Evolutionary conservation across 2,888 invertebrate genomes (phyloP).

Genomic region (Patella depressa): DNA sequence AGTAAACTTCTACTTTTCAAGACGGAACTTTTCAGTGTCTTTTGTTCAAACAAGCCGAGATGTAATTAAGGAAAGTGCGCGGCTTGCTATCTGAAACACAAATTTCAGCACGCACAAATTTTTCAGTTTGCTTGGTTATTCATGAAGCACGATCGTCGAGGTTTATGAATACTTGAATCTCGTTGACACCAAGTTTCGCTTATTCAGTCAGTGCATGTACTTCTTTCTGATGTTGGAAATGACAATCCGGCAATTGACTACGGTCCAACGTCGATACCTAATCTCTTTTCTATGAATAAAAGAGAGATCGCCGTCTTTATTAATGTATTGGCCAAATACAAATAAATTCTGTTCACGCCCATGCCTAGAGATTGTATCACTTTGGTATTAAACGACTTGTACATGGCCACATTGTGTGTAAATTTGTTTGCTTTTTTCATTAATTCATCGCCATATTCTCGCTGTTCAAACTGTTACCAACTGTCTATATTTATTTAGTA

Average conservation of each 20-base stretch:
- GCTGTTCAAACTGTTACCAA: conserved; percentile 18
- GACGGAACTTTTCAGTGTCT: conserved; percentile 23
- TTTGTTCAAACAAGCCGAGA: conserved; percentile 24
- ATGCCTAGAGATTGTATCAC: conserved; percentile 31
- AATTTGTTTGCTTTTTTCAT: conserved; percentile 28
- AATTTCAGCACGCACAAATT: conserved; percentile 19
- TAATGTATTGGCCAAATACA: conserved; percentile 35
- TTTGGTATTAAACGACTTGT: conserved; percentile 29
- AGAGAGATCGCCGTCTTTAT: conserved; percentile 31
- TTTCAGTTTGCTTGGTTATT: neutral
- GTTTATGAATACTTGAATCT: conserved; percentile 1
- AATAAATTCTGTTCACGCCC: conserved; percentile 23
- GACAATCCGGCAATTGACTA: conserved; percentile 10
- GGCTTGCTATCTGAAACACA: conserved; percentile 12
- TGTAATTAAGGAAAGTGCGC: conserved; percentile 32
- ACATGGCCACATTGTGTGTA: conserved; percentile 24
- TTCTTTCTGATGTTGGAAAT: conserved; percentile 7
- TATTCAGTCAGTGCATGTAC: neutral
- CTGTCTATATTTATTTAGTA: conserved; percentile 16
- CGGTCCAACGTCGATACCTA: conserved; percentile 28
- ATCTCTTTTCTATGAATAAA: conserved; percentile 25
- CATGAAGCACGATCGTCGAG: neutral
- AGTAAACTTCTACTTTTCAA: conserved; percentile 32
- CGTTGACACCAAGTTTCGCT: conserved; percentile 7
- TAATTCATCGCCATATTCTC: conserved; percentile 15